Conservation (phyloP, 2,888 invertebrate species). For the Tryphoninae sp. region DNA sequence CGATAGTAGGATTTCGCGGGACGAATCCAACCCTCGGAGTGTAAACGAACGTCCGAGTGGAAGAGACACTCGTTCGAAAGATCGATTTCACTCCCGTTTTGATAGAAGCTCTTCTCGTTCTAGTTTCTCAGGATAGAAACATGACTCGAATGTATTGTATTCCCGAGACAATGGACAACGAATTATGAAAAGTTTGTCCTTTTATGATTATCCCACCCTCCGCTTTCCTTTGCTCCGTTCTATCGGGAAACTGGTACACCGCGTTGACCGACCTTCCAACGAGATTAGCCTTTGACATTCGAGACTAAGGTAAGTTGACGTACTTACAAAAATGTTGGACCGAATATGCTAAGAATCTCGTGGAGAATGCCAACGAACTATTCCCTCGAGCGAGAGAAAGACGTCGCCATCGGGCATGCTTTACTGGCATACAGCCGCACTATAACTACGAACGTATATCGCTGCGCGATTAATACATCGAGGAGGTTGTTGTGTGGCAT, state of each 20-base stretch:
- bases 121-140: conserved; percentile 58
- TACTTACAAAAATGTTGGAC: conserved; percentile 13
- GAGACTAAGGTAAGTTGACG: neutral
- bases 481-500: conserved; percentile 58
- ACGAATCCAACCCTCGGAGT: conserved; percentile 1
- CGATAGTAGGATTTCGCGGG: neutral
- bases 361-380: conserved; percentile 7
- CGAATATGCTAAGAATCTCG: conserved; percentile 21
- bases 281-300: conserved; percentile 11
- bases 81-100: conserved; percentile 48
- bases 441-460: conserved; percentile 23
- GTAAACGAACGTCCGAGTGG: neutral
- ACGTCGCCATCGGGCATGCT: conserved; percentile 35
- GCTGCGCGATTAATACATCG: conserved; percentile 62
- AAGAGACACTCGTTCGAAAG: conserved; percentile 27
- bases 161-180: conserved; percentile 43
- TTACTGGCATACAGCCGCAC: conserved; percentile 39
- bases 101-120: conserved; percentile 36
- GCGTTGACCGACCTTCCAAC: neutral
- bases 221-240: neutral
- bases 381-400: conserved; percentile 13
- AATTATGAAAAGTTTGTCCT: conserved; percentile 14
- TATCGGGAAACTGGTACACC: conserved; percentile 10
- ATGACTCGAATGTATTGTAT: conserved; percentile 44
- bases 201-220: conserved; percentile 15